Percentiles rank a stretch among this genome's conserved stretches.
phyloP scores from a whole-genome alignment of 2,888 invertebrate genomes.

The Mactromeris polynyma region DNA sequence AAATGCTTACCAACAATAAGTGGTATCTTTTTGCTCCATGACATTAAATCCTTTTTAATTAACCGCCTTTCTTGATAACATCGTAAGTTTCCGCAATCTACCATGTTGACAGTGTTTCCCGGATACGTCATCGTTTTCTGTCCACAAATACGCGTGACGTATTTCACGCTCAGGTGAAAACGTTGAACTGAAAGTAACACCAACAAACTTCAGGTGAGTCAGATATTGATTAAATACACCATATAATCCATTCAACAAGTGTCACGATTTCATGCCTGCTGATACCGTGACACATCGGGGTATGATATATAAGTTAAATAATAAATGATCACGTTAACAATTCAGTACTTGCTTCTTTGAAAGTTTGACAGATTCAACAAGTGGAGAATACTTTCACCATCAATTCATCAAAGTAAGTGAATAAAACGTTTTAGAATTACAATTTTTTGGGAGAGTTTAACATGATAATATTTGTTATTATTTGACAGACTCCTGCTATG shows the following conservation, averaged over 20 bases:
- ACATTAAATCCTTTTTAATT: constrained; percentile 86
- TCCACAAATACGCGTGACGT: constrained; percentile 80
- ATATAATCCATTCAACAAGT: not conserved
- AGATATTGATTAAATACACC: constrained; percentile 17
- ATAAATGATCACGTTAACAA: not conserved
- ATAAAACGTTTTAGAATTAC: too few species aligned
- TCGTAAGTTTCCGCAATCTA: constrained; percentile 86
- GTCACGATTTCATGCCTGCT: constrained; percentile 24
- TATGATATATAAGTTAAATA: not conserved
- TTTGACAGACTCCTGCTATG: too few species aligned
- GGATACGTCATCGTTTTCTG: constrained; percentile 79
- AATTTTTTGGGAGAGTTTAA: too few species aligned
- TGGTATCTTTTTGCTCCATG: constrained; percentile 87
- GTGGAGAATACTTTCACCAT: not conserved
- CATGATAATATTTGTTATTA: too few species aligned
- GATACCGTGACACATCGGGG: not conserved
- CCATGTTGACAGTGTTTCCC: constrained; percentile 81
- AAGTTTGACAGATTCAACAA: too few species aligned
- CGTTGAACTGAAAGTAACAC: constrained; percentile 65
- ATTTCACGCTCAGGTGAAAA: constrained; percentile 77
- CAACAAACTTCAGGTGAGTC: constrained; percentile 26
- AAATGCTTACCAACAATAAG: constrained; percentile 83
- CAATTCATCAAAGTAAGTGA: not conserved
- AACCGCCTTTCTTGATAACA: constrained; percentile 85
- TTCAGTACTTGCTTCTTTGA: too few species aligned